These are phyloP conservation scores for Pachyrhynchus sulphureomaculatus DNA, from an alignment of 1,140 invertebrate genomes.

Conservation along the genomic window DNA sequence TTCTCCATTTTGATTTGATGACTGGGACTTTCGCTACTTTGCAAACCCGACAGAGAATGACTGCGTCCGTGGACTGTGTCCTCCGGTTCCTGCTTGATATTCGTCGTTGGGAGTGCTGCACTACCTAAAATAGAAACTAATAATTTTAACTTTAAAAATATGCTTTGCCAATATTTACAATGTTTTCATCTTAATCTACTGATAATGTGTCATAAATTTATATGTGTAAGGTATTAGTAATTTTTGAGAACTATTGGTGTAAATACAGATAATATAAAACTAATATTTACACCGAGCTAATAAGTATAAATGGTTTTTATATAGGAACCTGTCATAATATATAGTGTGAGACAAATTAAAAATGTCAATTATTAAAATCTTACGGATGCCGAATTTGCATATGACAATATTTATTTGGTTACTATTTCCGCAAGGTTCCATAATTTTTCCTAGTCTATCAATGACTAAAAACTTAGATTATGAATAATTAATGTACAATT, in stretches of 20 bases:
- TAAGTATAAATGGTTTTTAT: too few relatives aligned
- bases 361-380: too few relatives aligned
- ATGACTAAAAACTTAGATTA: too few relatives aligned
- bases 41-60: slow-evolving; percentile 57
- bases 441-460: too few relatives aligned
- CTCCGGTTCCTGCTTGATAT: slow-evolving; percentile 32
- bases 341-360: too few relatives aligned
- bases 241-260: not conserved
- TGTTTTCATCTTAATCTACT: not conserved
- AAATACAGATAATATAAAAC: too few relatives aligned
- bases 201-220: not conserved
- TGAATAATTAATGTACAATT: too few relatives aligned
- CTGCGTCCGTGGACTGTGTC: slow-evolving; percentile 55
- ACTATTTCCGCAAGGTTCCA: too few relatives aligned
- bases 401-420: too few relatives aligned
- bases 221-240: not conserved
- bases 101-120: slow-evolving; percentile 26
- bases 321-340: too few relatives aligned
- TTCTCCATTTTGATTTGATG: slow-evolving; percentile 56
- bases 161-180: not conserved
- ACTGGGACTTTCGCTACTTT: slow-evolving; percentile 62
- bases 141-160: not conserved
- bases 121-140: slow-evolving; percentile 32
- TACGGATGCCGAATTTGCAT: too few relatives aligned
- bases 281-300: not conserved